These are phyloP conservation scores for Kryphioiulus occultus DNA, from an alignment of 2,888 invertebrate species.

Conservation along the genomic window DNA sequence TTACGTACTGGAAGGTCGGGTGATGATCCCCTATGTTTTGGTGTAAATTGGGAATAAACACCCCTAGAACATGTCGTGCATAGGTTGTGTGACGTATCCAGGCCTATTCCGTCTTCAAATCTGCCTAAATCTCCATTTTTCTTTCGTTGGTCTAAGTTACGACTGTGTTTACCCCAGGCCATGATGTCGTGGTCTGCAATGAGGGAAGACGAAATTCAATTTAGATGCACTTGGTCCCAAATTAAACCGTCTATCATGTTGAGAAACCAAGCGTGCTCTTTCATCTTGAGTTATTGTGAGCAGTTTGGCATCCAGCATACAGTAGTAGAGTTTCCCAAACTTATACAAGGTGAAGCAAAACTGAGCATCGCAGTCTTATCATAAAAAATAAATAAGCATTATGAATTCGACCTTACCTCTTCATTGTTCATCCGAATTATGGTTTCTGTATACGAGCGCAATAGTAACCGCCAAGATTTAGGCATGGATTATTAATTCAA, in stretches of 20 bases:
- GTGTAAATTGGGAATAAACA: too few relatives aligned
- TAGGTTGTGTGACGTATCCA: too few relatives aligned
- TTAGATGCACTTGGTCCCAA: constrained; percentile 11
- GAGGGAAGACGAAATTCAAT: constrained; percentile 28
- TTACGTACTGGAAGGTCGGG: too few relatives aligned
- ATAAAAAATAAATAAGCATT: too few relatives aligned
- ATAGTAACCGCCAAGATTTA: background rate
- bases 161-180: background rate
- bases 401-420: too few relatives aligned
- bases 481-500: background rate
- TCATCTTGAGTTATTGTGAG: background rate
- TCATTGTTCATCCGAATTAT: too few relatives aligned
- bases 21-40: too few relatives aligned
- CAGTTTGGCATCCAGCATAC: background rate
- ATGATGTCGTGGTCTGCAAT: background rate
- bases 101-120: background rate
- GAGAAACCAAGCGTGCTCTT: background rate
- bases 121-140: background rate
- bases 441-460: too few relatives aligned
- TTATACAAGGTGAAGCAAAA: background rate
- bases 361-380: too few relatives aligned
- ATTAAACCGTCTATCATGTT: constrained; percentile 7
- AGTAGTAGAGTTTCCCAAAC: background rate
- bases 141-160: background rate
- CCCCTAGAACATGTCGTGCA: too few relatives aligned